These are phyloP conservation scores for Hoplodrina ambigua DNA, from an alignment of 2,888 invertebrate genomes.

Conservation along the genomic window DNA sequence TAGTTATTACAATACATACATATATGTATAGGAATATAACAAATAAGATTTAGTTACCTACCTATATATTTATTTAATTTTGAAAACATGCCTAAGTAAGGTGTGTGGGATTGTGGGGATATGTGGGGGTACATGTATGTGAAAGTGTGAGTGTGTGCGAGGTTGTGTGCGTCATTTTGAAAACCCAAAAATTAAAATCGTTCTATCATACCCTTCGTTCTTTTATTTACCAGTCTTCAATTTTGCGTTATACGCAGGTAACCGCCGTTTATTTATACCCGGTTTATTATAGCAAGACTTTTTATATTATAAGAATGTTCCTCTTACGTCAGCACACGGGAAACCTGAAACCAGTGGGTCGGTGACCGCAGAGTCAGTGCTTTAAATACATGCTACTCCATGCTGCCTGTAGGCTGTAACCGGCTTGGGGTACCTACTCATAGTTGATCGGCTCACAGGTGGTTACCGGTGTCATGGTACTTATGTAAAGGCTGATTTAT, in stretches of 20 bases:
- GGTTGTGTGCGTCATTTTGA: too few relatives aligned
- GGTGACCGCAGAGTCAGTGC: slow-evolving; percentile 10
- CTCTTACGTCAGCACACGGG: slow-evolving; percentile 1
- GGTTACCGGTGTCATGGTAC: not conserved
- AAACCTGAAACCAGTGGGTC: slow-evolving; percentile 31
- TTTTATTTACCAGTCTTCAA: not conserved
- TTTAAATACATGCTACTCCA: slow-evolving; percentile 17
- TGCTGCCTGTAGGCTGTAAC: not conserved
- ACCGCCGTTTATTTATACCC: not conserved
- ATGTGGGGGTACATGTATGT: too few relatives aligned
- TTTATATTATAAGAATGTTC: not conserved
- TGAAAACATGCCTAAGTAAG: too few relatives aligned
- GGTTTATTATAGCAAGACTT: not conserved
- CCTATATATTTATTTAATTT: too few relatives aligned
- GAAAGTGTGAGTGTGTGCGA: too few relatives aligned
- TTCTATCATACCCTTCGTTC: not conserved
- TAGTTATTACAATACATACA: too few relatives aligned
- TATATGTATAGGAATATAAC: too few relatives aligned
- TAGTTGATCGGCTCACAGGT: not conserved
- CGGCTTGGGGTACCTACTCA: not conserved
- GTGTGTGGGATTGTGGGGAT: too few relatives aligned
- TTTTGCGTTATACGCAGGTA: not conserved
- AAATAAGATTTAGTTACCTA: too few relatives aligned
- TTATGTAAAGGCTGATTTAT: not conserved
- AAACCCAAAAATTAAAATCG: too few relatives aligned